Conservation (phyloP, 2,888 invertebrate species). For the Hirudinaria manillensis region DNA sequence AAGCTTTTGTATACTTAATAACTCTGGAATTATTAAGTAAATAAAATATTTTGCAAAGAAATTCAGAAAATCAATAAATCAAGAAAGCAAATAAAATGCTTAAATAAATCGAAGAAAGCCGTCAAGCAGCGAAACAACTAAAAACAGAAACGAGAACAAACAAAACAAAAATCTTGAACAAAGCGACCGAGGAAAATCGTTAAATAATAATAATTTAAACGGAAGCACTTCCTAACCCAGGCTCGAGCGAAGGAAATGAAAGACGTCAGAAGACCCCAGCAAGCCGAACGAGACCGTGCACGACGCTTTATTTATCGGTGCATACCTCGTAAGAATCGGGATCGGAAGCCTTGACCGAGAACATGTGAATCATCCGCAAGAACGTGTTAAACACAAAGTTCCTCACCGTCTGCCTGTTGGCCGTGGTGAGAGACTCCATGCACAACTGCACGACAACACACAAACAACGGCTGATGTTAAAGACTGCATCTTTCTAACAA, state of each 20-base stretch:
- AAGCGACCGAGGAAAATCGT: neutral
- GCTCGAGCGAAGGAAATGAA: neutral
- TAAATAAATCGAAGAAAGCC: conserved; percentile 2
- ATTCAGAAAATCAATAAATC: conserved; percentile 3
- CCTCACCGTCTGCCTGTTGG: conserved; percentile 35
- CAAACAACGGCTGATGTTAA: too few relatives aligned
- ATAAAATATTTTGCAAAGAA: conserved; percentile 14
- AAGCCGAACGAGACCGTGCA: too few relatives aligned
- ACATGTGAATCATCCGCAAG: conserved; percentile 39
- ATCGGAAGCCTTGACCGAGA: conserved; percentile 29
- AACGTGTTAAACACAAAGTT: conserved; percentile 38
- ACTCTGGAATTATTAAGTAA: neutral
- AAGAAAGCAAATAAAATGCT: neutral
- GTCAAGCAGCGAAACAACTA: neutral
- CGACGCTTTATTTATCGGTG: neutral
- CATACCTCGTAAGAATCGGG: neutral
- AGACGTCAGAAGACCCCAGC: neutral
- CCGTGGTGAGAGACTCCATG: conserved; percentile 34
- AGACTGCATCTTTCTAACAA: conserved; percentile 5
- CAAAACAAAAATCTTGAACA: conserved; percentile 9
- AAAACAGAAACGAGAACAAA: neutral
- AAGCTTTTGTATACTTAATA: neutral
- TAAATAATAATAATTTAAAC: neutral
- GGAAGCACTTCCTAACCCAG: neutral
- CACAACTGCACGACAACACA: conserved; percentile 37